phyloP scores from a whole-genome alignment of 2,888 invertebrate genomes.

The Sthenelais limicola region DNA sequence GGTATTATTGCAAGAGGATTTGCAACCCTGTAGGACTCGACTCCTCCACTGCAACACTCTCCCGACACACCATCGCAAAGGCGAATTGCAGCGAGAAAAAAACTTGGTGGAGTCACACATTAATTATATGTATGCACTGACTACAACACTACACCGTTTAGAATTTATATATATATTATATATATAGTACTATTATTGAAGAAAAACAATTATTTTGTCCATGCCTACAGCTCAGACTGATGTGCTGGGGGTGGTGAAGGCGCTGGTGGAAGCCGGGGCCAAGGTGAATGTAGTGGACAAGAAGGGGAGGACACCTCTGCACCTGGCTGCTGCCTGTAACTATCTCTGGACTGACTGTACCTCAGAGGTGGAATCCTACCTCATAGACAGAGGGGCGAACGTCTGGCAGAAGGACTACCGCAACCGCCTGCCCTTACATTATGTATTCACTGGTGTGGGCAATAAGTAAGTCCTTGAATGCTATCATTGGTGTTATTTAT shows the following conservation, averaged over 20 bases:
- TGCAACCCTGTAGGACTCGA: too few species aligned
- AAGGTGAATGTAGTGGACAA: slow-evolving; percentile 59
- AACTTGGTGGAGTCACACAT: too few species aligned
- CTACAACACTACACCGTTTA: too few species aligned
- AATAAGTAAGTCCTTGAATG: slow-evolving; percentile 50
- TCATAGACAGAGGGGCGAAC: slow-evolving; percentile 71
- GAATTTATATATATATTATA: slow-evolving; percentile 12
- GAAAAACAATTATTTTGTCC: neutral
- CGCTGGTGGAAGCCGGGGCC: slow-evolving; percentile 65
- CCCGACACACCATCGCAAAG: too few species aligned
- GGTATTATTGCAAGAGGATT: too few species aligned
- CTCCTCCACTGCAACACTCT: too few species aligned
- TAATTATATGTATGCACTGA: too few species aligned
- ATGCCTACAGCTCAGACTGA: neutral
- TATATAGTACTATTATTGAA: neutral
- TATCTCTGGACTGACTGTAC: slow-evolving; percentile 71
- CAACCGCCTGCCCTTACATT: slow-evolving; percentile 73
- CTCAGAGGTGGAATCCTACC: slow-evolving; percentile 73
- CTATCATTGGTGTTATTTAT: too few species aligned
- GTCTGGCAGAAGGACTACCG: slow-evolving; percentile 61
- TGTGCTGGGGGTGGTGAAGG: slow-evolving; percentile 54
- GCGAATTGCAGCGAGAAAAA: too few species aligned
- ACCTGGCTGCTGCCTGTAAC: slow-evolving; percentile 72
- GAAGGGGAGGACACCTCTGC: slow-evolving; percentile 72
- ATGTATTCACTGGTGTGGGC: slow-evolving; percentile 72